phyloP scores from a whole-genome alignment of 2,797 vertebrate species.

The Sciurus carolinensis region DNA sequence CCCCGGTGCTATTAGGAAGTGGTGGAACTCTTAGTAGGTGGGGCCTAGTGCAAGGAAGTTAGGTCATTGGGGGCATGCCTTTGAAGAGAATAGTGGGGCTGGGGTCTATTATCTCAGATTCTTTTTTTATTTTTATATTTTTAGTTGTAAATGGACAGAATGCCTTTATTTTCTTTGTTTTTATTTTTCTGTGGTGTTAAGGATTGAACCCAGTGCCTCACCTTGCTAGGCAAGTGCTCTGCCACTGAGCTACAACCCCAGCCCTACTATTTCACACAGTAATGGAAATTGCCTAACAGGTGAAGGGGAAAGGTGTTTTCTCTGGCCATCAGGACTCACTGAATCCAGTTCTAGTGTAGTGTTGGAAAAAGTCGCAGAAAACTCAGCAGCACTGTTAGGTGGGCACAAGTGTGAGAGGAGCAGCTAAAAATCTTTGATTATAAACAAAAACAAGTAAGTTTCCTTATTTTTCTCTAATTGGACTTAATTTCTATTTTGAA shows the following conservation, averaged over 20 bases:
- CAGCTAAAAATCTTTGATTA: background rate
- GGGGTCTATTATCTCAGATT: too few relatives aligned
- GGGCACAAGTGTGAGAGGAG: background rate
- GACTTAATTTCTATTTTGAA: conserved; percentile 18
- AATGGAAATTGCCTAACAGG: background rate
- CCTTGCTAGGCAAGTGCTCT: too few relatives aligned
- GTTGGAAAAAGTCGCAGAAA: background rate
- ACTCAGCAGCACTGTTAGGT: background rate
- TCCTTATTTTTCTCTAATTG: conserved; percentile 13
- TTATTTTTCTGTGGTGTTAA: too few relatives aligned
- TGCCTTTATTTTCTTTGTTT: too few relatives aligned
- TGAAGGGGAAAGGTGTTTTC: background rate
- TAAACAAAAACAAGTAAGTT: background rate
- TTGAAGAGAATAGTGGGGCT: background rate
- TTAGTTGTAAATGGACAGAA: too few relatives aligned
- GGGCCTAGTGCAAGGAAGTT: background rate
- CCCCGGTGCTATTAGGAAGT: background rate
- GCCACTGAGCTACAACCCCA: too few relatives aligned
- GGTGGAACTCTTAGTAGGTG: background rate
- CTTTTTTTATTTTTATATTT: too few relatives aligned
- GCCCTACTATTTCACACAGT: background rate
- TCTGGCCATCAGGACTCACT: background rate
- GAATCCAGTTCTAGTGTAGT: background rate
- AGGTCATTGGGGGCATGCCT: background rate
- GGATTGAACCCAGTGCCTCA: too few relatives aligned